Conservation (phyloP, 2,797 vertebrate species). For the Rhincodon typus region DNA sequence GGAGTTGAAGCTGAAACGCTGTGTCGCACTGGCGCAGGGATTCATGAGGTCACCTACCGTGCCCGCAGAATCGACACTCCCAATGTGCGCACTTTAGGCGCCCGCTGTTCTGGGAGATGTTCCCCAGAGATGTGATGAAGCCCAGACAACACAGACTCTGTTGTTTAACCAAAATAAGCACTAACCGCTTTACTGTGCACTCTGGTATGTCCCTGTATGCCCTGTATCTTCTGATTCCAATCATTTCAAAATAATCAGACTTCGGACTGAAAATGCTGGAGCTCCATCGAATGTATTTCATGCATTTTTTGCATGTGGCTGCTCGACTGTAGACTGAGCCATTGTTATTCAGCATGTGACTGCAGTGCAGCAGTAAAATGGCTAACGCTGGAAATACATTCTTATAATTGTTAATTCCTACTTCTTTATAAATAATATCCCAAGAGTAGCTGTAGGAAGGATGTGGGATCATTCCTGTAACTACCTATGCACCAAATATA, state of each 20-base stretch:
- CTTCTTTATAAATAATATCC: not conserved
- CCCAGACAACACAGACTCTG: not conserved
- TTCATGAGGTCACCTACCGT: not conserved
- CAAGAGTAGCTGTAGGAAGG: not conserved
- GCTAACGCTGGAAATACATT: no score
- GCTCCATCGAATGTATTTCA: not conserved
- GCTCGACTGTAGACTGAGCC: no score
- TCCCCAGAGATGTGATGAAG: not conserved
- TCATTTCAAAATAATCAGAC: not conserved
- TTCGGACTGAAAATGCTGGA: no score
- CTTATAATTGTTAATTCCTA: not conserved
- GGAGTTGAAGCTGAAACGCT: not conserved
- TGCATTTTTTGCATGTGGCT: not conserved
- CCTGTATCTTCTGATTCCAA: no score
- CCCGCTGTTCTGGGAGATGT: not conserved
- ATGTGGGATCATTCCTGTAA: not conserved
- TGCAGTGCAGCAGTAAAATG: not conserved
- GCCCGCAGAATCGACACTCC: not conserved
- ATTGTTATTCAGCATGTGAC: no score
- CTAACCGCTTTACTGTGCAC: not conserved
- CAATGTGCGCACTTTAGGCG: not conserved
- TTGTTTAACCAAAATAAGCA: not conserved
- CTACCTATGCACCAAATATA: not conserved
- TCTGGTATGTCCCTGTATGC: not conserved
- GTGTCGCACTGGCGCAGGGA: not conserved